Evolutionary conservation across 2,888 invertebrate species (phyloP), one percentile per base, ranked within the genome.

Genomic region (Cephus nigrinus): DNA sequence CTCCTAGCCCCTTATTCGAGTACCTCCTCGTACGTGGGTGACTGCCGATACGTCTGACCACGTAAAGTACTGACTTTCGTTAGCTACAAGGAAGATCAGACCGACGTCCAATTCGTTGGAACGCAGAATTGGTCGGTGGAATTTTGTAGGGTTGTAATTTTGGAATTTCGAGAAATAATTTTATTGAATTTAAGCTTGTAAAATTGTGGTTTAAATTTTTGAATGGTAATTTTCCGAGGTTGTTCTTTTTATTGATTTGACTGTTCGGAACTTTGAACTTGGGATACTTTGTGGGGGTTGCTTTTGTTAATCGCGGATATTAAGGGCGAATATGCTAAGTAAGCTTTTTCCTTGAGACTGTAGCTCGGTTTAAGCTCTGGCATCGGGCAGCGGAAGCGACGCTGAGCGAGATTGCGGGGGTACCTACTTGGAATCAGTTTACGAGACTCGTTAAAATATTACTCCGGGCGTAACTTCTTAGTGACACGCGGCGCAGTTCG

Each of bases 391-490:
- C 34, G 68, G 74, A 77, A 31, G 30, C 12, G 34, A 35, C 36
- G 40, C 75, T 55, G 40, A 55, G 23, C 23, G 40, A 69, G 40
- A 77, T 36, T 32, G 55, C 32, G 75, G 75, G 78, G 75, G 23
- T 55, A 55, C 40, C 40, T 82, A 85, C 88, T 87, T 85, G 87
- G 86, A 90, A 90, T 90, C 88, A 88, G 88, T 90, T 90, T 90
- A 90, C 88, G 89, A 90, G 88, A 83, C 89, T 90, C 90, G 90
- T 90, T 90, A 90, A 90, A 90, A 90, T 90, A 90, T 90, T 90
- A 90, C 88, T 88, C 40, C 86, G 83, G 84, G 86, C 88, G 86
- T 88, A 89, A 90, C 89, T 90, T 90, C 87, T 88, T 88, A 89
- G 90, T 89, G 90, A 90, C 90, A 90, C 88, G 88, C 89, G 89